Conservation (phyloP, 1,140 invertebrate genomes). For the Eulimnadia texana region DNA sequence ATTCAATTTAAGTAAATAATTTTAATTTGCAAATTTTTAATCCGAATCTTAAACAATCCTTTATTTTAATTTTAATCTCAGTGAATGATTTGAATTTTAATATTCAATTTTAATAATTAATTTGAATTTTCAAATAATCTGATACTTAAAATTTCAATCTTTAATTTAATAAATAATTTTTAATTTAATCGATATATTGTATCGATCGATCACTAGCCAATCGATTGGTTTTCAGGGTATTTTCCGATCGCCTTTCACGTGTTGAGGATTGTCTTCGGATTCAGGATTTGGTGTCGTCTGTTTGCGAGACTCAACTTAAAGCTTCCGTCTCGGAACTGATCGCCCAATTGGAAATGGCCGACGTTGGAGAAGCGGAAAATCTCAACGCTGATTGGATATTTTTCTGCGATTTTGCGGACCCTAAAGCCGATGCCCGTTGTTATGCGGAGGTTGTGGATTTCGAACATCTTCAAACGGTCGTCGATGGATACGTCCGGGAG, state of each 20-base stretch:
- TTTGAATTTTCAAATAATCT: no score
- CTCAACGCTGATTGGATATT: slow-evolving; percentile 60
- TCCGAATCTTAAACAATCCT: no score
- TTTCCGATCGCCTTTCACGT: slow-evolving; percentile 81
- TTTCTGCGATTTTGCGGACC: slow-evolving; percentile 92
- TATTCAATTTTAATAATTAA: no score
- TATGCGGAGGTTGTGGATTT: slow-evolving; percentile 80
- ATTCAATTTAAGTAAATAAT: no score
- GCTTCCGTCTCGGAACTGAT: slow-evolving; percentile 41
- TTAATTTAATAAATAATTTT: no score
- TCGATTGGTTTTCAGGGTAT: slow-evolving; percentile 62
- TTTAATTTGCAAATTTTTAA: no score
- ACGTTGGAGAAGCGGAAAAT: slow-evolving; percentile 44
- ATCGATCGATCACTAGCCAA: no score
- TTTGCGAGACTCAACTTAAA: slow-evolving; percentile 31
- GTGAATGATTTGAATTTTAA: no score
- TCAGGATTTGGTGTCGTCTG: slow-evolving; percentile 36
- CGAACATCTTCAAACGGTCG: slow-evolving; percentile 63
- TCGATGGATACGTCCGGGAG: slow-evolving; percentile 78
- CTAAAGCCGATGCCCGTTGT: slow-evolving; percentile 72
- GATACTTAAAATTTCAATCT: no score
- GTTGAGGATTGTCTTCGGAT: slow-evolving; percentile 68
- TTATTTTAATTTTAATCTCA: no score
- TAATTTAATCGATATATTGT: no score
- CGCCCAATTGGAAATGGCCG: slow-evolving; percentile 32